phyloP scores from a whole-genome alignment of 2,113 vertebrate genomes.

The Gallinago paraguaiae region DNA sequence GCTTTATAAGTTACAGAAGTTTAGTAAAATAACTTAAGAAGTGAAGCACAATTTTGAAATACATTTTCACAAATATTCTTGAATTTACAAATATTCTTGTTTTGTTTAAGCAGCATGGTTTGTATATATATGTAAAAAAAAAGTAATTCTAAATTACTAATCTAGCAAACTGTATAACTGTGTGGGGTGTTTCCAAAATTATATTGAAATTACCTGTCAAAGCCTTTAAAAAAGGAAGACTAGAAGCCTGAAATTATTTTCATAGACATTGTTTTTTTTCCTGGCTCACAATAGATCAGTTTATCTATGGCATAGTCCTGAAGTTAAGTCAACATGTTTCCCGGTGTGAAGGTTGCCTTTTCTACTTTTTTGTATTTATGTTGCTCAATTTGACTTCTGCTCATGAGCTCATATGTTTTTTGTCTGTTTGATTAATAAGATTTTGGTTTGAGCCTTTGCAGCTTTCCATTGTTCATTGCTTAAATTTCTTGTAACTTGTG shows the following conservation, averaged over 20 bases:
- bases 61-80: not conserved
- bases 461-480: not conserved
- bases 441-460: not conserved
- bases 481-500: not conserved
- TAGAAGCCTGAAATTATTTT: not conserved
- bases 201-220: not conserved
- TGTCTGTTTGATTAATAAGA: not conserved
- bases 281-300: not conserved
- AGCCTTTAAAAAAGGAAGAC: not conserved
- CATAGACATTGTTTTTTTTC: not conserved
- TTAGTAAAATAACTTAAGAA: not conserved
- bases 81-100: not conserved
- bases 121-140: not conserved
- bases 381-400: not conserved
- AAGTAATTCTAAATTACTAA: not conserved
- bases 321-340: not conserved
- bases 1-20: not conserved
- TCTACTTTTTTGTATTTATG: not conserved
- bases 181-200: not conserved
- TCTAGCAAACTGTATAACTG: not conserved
- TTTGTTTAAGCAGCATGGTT: not conserved
- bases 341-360: not conserved
- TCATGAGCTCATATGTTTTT: not conserved
- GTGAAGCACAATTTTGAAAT: not conserved
- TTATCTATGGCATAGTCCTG: not conserved